Evolutionary conservation across 2,888 invertebrate genomes (phyloP).

Genomic region (Neoaliturus tenellus): DNA sequence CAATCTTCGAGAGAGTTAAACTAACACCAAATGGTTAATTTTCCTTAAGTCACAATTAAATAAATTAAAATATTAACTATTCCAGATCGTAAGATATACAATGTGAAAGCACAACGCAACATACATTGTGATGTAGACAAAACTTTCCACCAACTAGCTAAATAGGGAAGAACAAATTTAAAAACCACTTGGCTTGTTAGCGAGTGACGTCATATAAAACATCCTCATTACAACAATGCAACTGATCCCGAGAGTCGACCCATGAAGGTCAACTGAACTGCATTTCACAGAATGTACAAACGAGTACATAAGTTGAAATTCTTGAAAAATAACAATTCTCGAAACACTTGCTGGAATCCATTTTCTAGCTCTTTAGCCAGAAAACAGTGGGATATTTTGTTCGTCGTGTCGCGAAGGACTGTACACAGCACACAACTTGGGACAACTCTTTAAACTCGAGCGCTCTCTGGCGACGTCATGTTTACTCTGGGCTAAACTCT

Average conservation of each 20-base stretch:
- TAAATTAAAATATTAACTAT: no score
- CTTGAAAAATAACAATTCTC: no score
- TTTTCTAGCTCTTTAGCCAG: neutral
- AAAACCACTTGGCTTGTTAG: conserved; percentile 5
- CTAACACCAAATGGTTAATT: no score
- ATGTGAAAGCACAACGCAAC: no score
- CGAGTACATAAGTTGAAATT: no score
- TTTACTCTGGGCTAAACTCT: neutral
- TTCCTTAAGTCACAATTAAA: no score
- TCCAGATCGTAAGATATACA: no score
- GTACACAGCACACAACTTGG: neutral
- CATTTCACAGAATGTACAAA: no score
- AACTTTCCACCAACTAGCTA: neutral
- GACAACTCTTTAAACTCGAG: neutral
- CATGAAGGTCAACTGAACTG: neutral
- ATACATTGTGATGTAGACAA: no score
- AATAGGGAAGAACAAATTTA: conserved; percentile 10
- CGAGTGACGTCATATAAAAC: conserved; percentile 1
- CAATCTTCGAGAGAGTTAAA: no score
- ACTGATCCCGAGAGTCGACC: neutral
- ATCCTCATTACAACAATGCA: neutral
- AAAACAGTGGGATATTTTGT: neutral
- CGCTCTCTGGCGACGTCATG: neutral
- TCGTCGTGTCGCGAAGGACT: neutral
- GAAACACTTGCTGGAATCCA: no score